These are phyloP conservation scores for Neolamprologus multifasciatus DNA, from an alignment of 2,797 vertebrate species.

Conservation along the genomic window DNA sequence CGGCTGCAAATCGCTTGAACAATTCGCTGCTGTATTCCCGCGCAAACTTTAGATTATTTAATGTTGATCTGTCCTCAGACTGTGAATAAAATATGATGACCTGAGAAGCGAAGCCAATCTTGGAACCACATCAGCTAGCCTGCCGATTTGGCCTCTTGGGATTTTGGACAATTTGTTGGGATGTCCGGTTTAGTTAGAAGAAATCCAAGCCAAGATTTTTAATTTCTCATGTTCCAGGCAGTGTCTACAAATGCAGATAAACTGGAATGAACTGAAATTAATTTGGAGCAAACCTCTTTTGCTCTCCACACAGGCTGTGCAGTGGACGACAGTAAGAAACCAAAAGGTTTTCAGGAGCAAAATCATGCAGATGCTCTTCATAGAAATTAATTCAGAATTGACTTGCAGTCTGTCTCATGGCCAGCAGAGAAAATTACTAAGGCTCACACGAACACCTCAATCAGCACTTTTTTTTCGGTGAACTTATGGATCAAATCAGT, in stretches of 20 bases:
- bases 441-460: fast-evolving
- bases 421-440: neutral
- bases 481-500: too few relatives aligned
- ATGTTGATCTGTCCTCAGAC: neutral
- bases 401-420: neutral
- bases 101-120: neutral
- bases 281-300: neutral
- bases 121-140: neutral
- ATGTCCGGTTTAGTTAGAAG: neutral
- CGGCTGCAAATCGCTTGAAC: fast-evolving
- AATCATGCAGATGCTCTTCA: neutral
- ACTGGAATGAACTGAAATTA: neutral
- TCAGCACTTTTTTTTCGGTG: neutral
- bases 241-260: neutral
- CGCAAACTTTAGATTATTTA: neutral
- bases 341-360: neutral
- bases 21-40: neutral
- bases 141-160: neutral
- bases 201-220: neutral
- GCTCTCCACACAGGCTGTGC: neutral
- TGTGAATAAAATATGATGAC: neutral
- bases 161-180: neutral
- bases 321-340: neutral
- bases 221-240: neutral
- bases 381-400: neutral